phyloP scores from a whole-genome alignment of 1,140 invertebrate genomes.

The Monomorium pharaonis region DNA sequence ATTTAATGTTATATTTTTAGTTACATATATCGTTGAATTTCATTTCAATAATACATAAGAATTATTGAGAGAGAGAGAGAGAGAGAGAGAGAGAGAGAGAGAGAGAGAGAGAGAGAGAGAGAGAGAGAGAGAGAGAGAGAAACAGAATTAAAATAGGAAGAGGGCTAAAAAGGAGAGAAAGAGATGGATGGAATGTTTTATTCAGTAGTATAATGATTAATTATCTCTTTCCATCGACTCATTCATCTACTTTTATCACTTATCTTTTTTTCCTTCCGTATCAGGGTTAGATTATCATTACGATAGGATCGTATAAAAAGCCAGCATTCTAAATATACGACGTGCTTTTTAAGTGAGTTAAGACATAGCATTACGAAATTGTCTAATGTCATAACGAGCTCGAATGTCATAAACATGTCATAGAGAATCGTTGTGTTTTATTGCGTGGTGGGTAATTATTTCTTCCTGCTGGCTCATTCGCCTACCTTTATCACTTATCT shows the following conservation, averaged over 20 bases:
- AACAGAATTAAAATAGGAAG: too few species aligned
- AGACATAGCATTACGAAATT: background rate
- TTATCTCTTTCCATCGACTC: constrained; percentile 35
- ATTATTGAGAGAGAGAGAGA: background rate
- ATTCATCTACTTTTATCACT: constrained; percentile 44
- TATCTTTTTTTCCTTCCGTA: background rate
- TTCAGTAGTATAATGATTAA: constrained; percentile 40
- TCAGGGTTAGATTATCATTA: constrained; percentile 33
- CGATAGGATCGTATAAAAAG: constrained; percentile 27
- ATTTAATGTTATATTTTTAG: background rate
- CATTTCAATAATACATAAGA: background rate
- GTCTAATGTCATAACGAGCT: background rate
- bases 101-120: background rate
- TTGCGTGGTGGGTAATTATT: constrained; percentile 36
- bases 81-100: background rate
- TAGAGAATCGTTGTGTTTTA: background rate
- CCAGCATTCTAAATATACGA: constrained; percentile 9
- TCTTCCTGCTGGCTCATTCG: constrained; percentile 6
- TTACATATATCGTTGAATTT: background rate
- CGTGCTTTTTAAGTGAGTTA: background rate
- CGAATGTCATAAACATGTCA: too few species aligned
- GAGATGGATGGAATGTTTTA: constrained; percentile 5
- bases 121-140: background rate
- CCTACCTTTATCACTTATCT: constrained; percentile 46
- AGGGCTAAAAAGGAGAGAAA: background rate